Base-by-base conservation (phyloP, 2,888 invertebrate species). In the Cinara cedri region DNA sequence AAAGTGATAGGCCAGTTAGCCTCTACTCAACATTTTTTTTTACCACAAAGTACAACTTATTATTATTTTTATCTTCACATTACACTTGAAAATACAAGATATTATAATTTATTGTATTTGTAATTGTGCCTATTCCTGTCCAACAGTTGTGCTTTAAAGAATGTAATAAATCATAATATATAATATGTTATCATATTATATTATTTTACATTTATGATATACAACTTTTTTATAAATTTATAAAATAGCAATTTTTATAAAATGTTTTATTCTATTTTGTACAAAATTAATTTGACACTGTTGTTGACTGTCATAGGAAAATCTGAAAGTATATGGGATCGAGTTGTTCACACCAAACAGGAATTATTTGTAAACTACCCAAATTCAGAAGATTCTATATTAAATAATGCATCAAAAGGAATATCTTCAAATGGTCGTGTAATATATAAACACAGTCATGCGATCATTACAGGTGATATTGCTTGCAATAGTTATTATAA, bases 291-390 rank as follows among this genome's bases (percentile, higher is more conserved):
- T 49, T 13, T 6, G 10, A 16, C 49, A 16, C 16, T 3, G 11
- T 75, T 21, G n/a, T 81, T 16, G 14, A 49, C 16, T 76, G n/a
- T 81, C 84, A n/a, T 82, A 90, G 90, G 89, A 16, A 90, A 90
- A 86, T 88, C 89, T 0, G 88, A 89, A 83, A 90, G 88, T 83
- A 89, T 91, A 34, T 92, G 92, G 92, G 92, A 92, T 84, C 87
- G 86, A 11, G 89, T 90, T 83, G 88, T 89, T 0, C 90, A 90
- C 83, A 83, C 84, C 8, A 83, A 87, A 62, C 87, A 88, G 0
- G 74, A 75, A 54, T 44, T 65, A n/a, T 63, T 75, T 54, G 24
- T 6, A 6, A 24, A 42, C 3, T 88, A 89, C 3, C 83, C 87
- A 0, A 87, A 91, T 0, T 86, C 85, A 62, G 89, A 91, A 83